Conservation (phyloP, 2,797 vertebrate species). For the Nasua narica region DNA sequence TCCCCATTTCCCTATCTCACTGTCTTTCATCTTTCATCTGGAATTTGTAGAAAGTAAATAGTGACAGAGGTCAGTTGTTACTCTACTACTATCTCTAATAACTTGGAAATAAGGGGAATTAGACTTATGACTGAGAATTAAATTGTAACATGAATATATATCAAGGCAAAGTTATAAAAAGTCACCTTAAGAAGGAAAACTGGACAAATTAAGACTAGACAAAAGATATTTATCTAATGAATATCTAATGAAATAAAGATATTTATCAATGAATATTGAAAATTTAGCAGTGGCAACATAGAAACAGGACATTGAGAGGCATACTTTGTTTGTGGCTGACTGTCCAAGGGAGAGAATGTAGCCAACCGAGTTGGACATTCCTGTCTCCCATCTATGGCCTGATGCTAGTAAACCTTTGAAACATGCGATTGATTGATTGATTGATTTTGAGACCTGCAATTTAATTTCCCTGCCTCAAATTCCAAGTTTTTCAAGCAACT, state of each 20-base stretch:
- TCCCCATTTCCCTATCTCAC: not conserved
- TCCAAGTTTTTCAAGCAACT: not conserved
- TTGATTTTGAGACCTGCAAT: not conserved
- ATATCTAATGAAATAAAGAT: too few species aligned
- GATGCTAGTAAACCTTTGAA: not conserved
- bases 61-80: not conserved
- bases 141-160: not conserved
- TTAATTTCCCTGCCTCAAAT: not conserved
- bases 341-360: not conserved
- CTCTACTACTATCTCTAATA: not conserved
- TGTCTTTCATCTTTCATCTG: not conserved
- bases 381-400: not conserved
- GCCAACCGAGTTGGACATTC: not conserved
- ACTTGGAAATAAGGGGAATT: not conserved
- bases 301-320: not conserved
- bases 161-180: not conserved
- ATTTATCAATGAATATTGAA: too few species aligned
- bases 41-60: not conserved
- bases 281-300: not conserved
- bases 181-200: not conserved
- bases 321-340: not conserved
- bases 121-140: not conserved
- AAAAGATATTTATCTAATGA: not conserved
- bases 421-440: too few species aligned
- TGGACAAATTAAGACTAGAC: not conserved